These are phyloP conservation scores for Zaprionus ornatus DNA, from an alignment of 1,140 invertebrate species.

Conservation along the genomic window DNA sequence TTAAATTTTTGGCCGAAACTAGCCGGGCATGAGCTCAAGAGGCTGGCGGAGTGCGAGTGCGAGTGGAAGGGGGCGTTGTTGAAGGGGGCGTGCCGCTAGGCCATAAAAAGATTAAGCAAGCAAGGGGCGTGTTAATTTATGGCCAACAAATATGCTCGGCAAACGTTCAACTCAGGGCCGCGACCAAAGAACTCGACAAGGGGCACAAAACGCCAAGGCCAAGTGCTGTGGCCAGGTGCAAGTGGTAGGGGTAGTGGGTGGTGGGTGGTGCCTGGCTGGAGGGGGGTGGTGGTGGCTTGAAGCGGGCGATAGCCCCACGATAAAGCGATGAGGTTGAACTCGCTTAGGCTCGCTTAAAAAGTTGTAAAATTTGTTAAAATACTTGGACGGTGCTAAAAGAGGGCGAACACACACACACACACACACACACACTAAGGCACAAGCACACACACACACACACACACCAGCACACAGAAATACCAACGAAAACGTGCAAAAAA, in stretches of 20 bases:
- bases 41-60: background rate
- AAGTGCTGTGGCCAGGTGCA: background rate
- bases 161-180: constrained; percentile 45
- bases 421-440: background rate
- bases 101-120: constrained; percentile 71
- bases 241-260: background rate
- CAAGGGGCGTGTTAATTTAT: constrained; percentile 72
- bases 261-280: too few species aligned
- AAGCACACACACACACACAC: background rate
- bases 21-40: background rate
- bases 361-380: constrained; percentile 73
- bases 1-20: constrained; percentile 56
- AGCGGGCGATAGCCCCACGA: background rate
- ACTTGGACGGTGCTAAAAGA: constrained; percentile 54
- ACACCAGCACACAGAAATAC: constrained; percentile 13
- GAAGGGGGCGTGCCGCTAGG: constrained; percentile 22
- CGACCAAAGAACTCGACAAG: constrained; percentile 8
- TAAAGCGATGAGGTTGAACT: constrained; percentile 14
- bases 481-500: constrained; percentile 45
- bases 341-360: constrained; percentile 64
- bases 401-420: constrained; percentile 16
- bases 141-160: constrained; percentile 69
- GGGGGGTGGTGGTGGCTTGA: background rate
- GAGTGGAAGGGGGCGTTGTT: background rate
- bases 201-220: constrained; percentile 53